These are phyloP conservation scores for Bombyx mori DNA, from an alignment of 1,140 invertebrate species.

Conservation along the genomic window ASM3026992v2 NC_085117.1:14427501-14428000, in stretches of 20 bases:
- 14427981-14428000: background rate
- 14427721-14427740: conserved; percentile 69
- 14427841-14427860: conserved; percentile 72
- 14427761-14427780: conserved; percentile 71
- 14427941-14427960: conserved; percentile 47
- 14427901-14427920: conserved; percentile 50
- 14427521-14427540: too few relatives aligned
- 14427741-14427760: conserved; percentile 69
- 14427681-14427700: conserved; percentile 72
- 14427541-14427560: too few relatives aligned
- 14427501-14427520: too few relatives aligned
- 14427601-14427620: too few relatives aligned
- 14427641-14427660: conserved; percentile 49
- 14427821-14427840: conserved; percentile 51
- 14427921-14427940: conserved; percentile 64
- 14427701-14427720: conserved; percentile 65
- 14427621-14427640: background rate
- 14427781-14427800: conserved; percentile 37
- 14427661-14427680: conserved; percentile 71
- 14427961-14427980: conserved; percentile 29
- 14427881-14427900: conserved; percentile 68
- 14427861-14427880: conserved; percentile 70
- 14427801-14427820: conserved; percentile 19
- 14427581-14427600: too few relatives aligned
- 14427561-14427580: too few relatives aligned